Conservation (phyloP, 2,888 invertebrate genomes). For the Hyposoter didymator region DNA sequence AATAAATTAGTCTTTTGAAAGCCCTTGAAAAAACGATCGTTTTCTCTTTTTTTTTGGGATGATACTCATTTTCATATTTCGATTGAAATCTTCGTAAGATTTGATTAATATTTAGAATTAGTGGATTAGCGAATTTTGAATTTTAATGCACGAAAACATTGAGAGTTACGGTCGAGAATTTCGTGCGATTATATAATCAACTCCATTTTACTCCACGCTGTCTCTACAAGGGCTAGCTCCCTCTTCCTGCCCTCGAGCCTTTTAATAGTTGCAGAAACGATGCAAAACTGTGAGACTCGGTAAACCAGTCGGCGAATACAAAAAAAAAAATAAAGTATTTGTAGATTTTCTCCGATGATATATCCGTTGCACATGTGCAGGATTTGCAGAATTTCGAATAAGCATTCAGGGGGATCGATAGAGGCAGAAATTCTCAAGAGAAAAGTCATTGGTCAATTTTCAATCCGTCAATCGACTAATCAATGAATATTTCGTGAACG, state of each 20-base stretch:
- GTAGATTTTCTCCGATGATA: constrained; percentile 38
- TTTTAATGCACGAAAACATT: neutral
- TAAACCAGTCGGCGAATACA: constrained; percentile 77
- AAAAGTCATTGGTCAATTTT: neutral
- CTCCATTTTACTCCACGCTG: constrained; percentile 55
- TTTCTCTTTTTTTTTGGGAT: neutral
- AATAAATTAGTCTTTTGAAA: neutral
- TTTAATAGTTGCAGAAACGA: neutral
- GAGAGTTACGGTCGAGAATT: constrained; percentile 8
- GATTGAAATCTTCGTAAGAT: neutral
- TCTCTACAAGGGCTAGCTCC: constrained; percentile 34
- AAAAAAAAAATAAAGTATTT: constrained; percentile 63
- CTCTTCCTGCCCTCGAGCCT: neutral
- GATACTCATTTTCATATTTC: constrained; percentile 3
- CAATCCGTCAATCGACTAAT: neutral
- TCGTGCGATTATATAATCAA: constrained; percentile 49
- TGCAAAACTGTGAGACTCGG: constrained; percentile 29
- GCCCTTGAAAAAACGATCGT: neutral
- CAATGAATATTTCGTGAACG: neutral
- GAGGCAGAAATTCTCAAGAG: neutral
- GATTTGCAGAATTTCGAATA: neutral
- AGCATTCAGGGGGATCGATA: neutral
- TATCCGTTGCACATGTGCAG: neutral
- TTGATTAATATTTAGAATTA: constrained; percentile 8
- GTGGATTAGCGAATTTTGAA: neutral